Evolutionary conservation across 2,888 invertebrate genomes (phyloP).

Genomic region (Drosophila mercatorum): DNA sequence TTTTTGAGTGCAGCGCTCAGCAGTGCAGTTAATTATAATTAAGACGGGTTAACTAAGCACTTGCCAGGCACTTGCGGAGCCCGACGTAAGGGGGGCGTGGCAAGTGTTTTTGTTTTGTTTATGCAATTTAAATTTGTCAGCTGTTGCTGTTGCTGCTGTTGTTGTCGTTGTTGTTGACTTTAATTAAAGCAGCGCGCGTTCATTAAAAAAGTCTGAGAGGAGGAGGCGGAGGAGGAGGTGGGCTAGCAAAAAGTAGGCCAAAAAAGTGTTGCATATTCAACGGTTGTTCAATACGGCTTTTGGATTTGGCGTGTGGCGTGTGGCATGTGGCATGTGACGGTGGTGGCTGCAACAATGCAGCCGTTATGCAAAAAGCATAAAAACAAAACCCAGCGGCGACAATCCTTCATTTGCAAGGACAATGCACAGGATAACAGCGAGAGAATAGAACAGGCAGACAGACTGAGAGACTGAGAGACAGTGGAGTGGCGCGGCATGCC

Average conservation of each 20-base stretch:
- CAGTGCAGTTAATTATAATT: slow-evolving; percentile 84
- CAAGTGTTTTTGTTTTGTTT: slow-evolving; percentile 7
- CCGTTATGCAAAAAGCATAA: slow-evolving; percentile 48
- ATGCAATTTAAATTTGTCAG: slow-evolving; percentile 58
- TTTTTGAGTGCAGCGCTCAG: slow-evolving; percentile 45
- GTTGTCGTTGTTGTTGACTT: slow-evolving; percentile 42
- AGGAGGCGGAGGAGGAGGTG: not conserved
- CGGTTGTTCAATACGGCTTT: slow-evolving; percentile 65
- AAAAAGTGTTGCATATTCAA: slow-evolving; percentile 78
- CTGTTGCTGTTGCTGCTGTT: slow-evolving; percentile 7
- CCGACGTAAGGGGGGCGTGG: not conserved
- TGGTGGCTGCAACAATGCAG: slow-evolving; percentile 52
- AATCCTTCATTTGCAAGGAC: slow-evolving; percentile 81
- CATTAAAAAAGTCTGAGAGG: slow-evolving; percentile 58
- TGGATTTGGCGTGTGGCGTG: slow-evolving; percentile 33
- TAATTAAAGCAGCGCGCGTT: slow-evolving; percentile 67
- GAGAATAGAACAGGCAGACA: too few species aligned
- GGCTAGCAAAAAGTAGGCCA: slow-evolving; percentile 62
- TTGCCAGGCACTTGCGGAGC: slow-evolving; percentile 58
- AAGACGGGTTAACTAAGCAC: slow-evolving; percentile 82
- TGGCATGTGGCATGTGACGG: slow-evolving; percentile 7
- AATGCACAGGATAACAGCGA: slow-evolving; percentile 59
- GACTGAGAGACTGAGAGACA: slow-evolving; percentile 4
- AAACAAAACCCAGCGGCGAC: slow-evolving; percentile 45
- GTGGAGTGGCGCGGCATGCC: slow-evolving; percentile 60